phyloP scores from a whole-genome alignment of 2,113 vertebrate species.

The Python bivittatus region DNA sequence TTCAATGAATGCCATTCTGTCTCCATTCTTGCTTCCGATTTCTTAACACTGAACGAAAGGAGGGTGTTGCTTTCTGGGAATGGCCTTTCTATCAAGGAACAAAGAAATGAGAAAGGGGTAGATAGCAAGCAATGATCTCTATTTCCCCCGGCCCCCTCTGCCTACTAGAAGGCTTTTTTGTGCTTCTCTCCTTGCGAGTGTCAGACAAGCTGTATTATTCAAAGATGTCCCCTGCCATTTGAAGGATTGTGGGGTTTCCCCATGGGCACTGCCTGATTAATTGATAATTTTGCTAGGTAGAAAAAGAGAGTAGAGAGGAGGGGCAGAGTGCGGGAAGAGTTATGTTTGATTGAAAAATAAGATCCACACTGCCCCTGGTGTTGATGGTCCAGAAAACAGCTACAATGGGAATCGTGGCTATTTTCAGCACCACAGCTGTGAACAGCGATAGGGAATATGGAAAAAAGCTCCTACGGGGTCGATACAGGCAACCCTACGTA shows the following conservation, averaged over 20 bases:
- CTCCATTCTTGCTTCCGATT: background rate
- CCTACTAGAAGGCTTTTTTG: background rate
- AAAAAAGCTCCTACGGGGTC: constrained; percentile 46
- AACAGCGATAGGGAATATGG: constrained; percentile 27
- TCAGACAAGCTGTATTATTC: background rate
- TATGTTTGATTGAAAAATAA: background rate
- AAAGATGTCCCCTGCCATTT: background rate
- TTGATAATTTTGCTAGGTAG: background rate
- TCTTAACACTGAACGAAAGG: background rate
- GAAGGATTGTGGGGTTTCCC: background rate
- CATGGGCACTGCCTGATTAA: background rate
- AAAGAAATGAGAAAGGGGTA: background rate
- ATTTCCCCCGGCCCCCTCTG: background rate
- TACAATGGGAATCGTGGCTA: constrained; percentile 24
- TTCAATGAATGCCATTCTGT: background rate
- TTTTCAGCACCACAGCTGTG: constrained; percentile 43
- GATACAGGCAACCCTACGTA: constrained; percentile 19
- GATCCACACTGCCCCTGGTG: constrained; percentile 21
- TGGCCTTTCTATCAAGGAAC: background rate
- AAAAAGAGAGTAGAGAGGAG: too few relatives aligned
- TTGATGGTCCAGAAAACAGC: background rate
- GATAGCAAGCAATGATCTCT: background rate
- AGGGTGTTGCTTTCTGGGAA: background rate
- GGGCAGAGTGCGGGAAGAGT: background rate
- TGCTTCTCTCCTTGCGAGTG: background rate